These are phyloP conservation scores for Callopanchax toddi DNA, from an alignment of 2,113 vertebrate genomes.

Conservation along the genomic window DNA sequence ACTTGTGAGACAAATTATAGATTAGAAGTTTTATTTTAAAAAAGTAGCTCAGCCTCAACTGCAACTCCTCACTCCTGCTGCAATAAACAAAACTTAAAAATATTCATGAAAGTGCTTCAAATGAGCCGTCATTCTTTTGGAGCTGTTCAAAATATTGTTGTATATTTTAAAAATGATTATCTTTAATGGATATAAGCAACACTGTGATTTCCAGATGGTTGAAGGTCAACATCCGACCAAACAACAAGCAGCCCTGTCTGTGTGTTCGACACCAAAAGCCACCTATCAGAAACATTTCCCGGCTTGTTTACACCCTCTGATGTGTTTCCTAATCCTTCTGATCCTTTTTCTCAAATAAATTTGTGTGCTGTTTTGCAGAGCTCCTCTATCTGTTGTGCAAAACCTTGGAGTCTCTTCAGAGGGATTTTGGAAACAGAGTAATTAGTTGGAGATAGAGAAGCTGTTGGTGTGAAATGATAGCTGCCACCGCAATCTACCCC, in stretches of 20 bases:
- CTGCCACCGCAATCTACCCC: slow-evolving; percentile 17
- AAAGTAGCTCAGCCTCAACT: no score
- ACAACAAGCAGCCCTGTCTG: not conserved
- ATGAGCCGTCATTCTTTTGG: no score
- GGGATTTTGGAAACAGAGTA: slow-evolving; percentile 68
- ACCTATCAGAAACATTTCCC: slow-evolving; percentile 19
- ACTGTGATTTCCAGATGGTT: no score
- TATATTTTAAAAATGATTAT: no score
- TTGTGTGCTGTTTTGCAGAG: slow-evolving; percentile 17
- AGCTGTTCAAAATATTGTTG: no score
- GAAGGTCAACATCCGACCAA: no score
- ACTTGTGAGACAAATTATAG: no score
- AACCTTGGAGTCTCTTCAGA: slow-evolving; percentile 56
- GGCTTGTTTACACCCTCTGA: slow-evolving; percentile 50
- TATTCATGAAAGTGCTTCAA: no score
- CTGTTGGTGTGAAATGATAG: slow-evolving; percentile 64
- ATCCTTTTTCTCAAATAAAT: slow-evolving; percentile 2
- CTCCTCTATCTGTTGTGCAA: slow-evolving; percentile 29
- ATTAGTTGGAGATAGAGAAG: slow-evolving; percentile 72
- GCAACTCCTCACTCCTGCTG: no score
- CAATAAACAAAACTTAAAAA: no score
- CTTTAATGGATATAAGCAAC: no score
- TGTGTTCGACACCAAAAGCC: not conserved
- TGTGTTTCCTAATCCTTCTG: slow-evolving; percentile 53
- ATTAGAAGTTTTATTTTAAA: no score